These are phyloP conservation scores for Dynastes grantii DNA, from an alignment of 2,888 invertebrate species.

Conservation along the genomic window DNA sequence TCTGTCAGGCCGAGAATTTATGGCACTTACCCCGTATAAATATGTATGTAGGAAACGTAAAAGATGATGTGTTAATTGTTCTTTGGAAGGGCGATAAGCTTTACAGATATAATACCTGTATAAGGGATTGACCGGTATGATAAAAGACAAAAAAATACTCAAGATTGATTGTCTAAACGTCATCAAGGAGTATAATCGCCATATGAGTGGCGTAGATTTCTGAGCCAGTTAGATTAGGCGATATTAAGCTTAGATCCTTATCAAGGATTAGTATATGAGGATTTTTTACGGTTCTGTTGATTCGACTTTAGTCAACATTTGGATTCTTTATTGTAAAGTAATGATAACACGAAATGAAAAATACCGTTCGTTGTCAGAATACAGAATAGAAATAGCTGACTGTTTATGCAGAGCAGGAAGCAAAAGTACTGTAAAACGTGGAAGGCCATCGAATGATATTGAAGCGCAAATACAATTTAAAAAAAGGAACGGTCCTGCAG, in stretches of 20 bases:
- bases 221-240: background rate
- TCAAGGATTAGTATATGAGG: slow-evolving; percentile 1
- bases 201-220: background rate
- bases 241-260: background rate
- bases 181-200: background rate
- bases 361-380: slow-evolving; percentile 7
- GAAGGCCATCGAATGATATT: background rate
- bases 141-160: background rate
- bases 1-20: no score
- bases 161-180: background rate
- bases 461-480: background rate
- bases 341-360: slow-evolving; percentile 2
- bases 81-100: background rate
- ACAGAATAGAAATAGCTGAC: slow-evolving; percentile 14
- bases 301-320: background rate
- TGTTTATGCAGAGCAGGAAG: slow-evolving; percentile 14
- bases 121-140: background rate
- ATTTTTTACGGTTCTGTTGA: background rate
- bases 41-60: no score
- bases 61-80: background rate
- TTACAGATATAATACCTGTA: background rate
- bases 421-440: background rate
- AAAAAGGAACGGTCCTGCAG: background rate
- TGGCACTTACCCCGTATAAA: background rate
- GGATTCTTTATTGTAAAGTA: background rate